Percentiles rank a stretch among this genome's conserved stretches.
These are phyloP conservation scores for Engraulis encrasicolus DNA, from an alignment of 2,113 vertebrate genomes.

Conservation along the genomic window DNA sequence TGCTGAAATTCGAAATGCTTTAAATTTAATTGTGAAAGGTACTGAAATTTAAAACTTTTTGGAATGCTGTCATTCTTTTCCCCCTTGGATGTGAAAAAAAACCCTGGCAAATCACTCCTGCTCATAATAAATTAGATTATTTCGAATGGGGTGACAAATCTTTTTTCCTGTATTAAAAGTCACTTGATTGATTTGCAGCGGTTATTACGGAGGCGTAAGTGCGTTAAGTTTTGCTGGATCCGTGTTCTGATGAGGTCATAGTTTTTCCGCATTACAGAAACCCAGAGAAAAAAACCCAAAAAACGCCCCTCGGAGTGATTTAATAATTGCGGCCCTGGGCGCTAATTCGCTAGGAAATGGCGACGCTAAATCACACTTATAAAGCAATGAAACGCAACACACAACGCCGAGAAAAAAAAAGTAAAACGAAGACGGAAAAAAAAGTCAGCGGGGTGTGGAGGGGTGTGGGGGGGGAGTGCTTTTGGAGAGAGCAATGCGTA, in stretches of 20 bases:
- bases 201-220: slow-evolving; percentile 66
- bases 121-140: slow-evolving; percentile 62
- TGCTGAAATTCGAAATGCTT: slow-evolving; percentile 35
- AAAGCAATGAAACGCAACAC: slow-evolving; percentile 62
- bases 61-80: slow-evolving; percentile 74
- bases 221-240: slow-evolving; percentile 66
- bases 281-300: too few species aligned
- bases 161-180: slow-evolving; percentile 65
- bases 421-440: slow-evolving; percentile 49
- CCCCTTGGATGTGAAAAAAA: slow-evolving; percentile 73
- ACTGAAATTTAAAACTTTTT: slow-evolving; percentile 67
- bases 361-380: slow-evolving; percentile 66
- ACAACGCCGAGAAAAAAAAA: slow-evolving; percentile 58
- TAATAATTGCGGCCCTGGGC: slow-evolving; percentile 49
- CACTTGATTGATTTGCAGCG: slow-evolving; percentile 68
- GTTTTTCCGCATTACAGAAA: slow-evolving; percentile 64
- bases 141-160: slow-evolving; percentile 69
- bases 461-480: not conserved
- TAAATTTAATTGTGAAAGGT: slow-evolving; percentile 45
- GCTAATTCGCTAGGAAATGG: slow-evolving; percentile 66
- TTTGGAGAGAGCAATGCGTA: slow-evolving; percentile 68
- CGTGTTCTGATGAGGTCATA: slow-evolving; percentile 70
- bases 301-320: slow-evolving; percentile 52
- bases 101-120: slow-evolving; percentile 68
- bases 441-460: not conserved